Evolutionary conservation across 2,888 invertebrate species (phyloP).

Genomic region (Apodemia mormo): DNA sequence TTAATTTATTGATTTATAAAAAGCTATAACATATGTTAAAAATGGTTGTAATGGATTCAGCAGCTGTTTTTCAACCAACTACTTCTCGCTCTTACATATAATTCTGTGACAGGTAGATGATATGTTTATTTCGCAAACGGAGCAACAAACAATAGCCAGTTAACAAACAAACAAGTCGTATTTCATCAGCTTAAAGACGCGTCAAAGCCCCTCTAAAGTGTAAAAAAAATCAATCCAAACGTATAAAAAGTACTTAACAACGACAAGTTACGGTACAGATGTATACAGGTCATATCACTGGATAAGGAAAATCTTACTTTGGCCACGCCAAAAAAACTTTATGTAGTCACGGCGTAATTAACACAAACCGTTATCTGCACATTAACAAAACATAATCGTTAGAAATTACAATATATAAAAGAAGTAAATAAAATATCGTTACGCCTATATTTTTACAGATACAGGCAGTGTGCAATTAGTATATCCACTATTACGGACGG

Average conservation of each 20-base stretch:
- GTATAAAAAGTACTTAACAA: not conserved
- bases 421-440: not conserved
- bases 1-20: no score
- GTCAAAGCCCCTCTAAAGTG: not conserved
- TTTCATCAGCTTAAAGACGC: not conserved
- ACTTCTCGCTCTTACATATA: no score
- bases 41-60: no score
- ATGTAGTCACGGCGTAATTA: slow-evolving; percentile 4
- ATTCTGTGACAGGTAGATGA: no score
- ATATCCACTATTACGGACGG: no score
- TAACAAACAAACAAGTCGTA: not conserved
- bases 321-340: slow-evolving; percentile 7
- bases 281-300: slow-evolving; percentile 8
- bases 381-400: not conserved
- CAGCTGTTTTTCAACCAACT: no score
- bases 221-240: not conserved
- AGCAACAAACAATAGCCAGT: not conserved
- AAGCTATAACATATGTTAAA: no score
- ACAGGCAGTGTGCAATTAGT: not conserved
- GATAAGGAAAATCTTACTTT: slow-evolving; percentile 17
- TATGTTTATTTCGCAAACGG: no score
- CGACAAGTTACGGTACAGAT: not conserved
- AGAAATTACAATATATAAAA: not conserved
- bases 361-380: slow-evolving; percentile 1
- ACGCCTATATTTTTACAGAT: not conserved